Base-by-base conservation (phyloP, 2,113 vertebrate species). In the Axis porcinus region DNA sequence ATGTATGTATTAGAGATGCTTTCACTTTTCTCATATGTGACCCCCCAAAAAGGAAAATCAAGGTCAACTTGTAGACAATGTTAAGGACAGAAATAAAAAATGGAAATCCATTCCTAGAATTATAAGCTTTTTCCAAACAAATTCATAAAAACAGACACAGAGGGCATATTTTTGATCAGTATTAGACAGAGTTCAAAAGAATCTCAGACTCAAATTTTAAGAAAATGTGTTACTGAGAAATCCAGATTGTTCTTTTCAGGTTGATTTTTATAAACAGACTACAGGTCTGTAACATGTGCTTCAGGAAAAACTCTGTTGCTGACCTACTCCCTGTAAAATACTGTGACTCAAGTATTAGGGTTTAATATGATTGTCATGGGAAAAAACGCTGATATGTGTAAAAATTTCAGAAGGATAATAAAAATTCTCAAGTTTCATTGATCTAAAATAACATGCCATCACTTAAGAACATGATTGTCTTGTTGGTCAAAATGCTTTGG, bases 11-110 rank as follows among this genome's bases (percentile, higher is more conserved):
- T 43, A 60, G 25, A 14, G 43, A 76, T 79, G 40, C 52, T 98
- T 98, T 98, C 95, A 93, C 96, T 98, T 97, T 89, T 7, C 96
- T 97, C 94, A 97, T 58, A 98, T 96, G 96, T 98, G 98, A 98
- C 91, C 97, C 95, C 97, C 96, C 93, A 93, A 97, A 98, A 97
- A 98, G 95, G 87, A 98, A n/a, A 98, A 98, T 98, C 96, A 98
- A 95, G 97, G 97, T 97, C 98, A 98, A 98, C 96, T 96, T 76
- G 67, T 94, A 98, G 93, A 98, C 97, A 98, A 97, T 95, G 55
- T 40, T 97, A 67, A 98, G 97, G 96, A 91, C 97, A 98, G 76
- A 98, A 94, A 95, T 86, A 84, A 95, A 98, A 98, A 97, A 97
- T 94, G 95, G 85, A 97, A 98, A 97, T 79, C 95, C 50, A 96